Base-by-base conservation (phyloP, 2,888 invertebrate genomes). In the Cataglyphis livida region DNA sequence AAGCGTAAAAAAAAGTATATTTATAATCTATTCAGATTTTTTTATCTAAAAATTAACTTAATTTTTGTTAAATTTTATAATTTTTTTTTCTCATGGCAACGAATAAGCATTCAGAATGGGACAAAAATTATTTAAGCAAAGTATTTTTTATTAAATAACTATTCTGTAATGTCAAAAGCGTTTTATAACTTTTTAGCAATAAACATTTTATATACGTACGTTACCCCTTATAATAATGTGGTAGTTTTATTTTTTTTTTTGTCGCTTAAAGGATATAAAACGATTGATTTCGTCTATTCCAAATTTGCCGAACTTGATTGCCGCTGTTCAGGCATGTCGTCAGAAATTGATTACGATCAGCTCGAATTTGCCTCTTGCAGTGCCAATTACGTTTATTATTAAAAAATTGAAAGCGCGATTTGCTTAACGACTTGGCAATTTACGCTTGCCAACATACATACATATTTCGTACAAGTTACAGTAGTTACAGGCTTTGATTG, bases 271-370 rank as follows among this genome's bases (percentile, higher is more conserved):
- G 9, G 0, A 35, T 15, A 54, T 1, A 25, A 28, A 6, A 70
- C 70, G 78, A 59, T 44, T 78, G 78, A 78, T 78, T 70, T 78
- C 78, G 28, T 44, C 71, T 70, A 70, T 78, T 35, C 59, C 70
- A 44, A 78, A 44, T 78, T 78, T 70, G 59, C 59, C 44, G 59
- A 78, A 78, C 70, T 66, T 78, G 78, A 78, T 70, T 70, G 71
- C 70, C 59, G 78, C 78, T 70, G 70, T 59, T 78, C 78, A 25
- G 25, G 1, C 25, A 25, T 1, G 25, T 1, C 25, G 25, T 25
- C 1, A 25, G 25, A 25, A 25, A 78, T 59, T 78, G 59, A 78
- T 61, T 59, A 44, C 41, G 78, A 70, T 18, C 12, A 59, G 32
- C n/a, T 10, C 35, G 35, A 78, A 78, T 78, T 78, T 78, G 70